These are phyloP conservation scores for Lineus longissimus DNA, from an alignment of 1,140 invertebrate genomes.

Conservation along the genomic window DNA sequence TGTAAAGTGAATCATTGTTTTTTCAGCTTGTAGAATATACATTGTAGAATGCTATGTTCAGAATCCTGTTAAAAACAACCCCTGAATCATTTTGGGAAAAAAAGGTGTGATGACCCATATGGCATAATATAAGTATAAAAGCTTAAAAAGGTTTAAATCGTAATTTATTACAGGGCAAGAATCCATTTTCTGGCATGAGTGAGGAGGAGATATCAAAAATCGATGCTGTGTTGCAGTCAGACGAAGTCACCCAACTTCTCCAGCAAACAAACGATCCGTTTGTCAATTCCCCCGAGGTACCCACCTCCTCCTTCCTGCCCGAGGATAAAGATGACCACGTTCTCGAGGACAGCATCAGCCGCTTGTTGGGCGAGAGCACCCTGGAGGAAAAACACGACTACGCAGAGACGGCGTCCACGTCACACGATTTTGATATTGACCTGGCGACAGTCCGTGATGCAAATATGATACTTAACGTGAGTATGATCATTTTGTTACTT, in stretches of 20 bases:
- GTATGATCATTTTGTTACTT: background rate
- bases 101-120: too few relatives aligned
- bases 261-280: constrained; percentile 54
- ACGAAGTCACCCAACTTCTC: constrained; percentile 61
- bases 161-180: constrained; percentile 31
- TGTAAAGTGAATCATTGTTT: too few relatives aligned
- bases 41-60: too few relatives aligned
- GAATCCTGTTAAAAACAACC: too few relatives aligned
- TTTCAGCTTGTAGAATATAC: too few relatives aligned
- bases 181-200: constrained; percentile 61
- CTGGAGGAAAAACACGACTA: background rate
- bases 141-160: too few relatives aligned
- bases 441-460: constrained; percentile 14
- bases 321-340: background rate
- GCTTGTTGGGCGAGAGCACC: background rate
- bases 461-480: constrained; percentile 1
- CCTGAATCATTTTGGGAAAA: too few relatives aligned
- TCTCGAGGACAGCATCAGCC: background rate
- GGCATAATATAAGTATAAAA: too few relatives aligned
- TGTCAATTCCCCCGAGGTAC: background rate
- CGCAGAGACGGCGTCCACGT: background rate
- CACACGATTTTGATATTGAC: constrained; percentile 15
- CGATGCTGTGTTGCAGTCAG: constrained; percentile 60
- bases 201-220: constrained; percentile 60
- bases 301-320: constrained; percentile 40